phyloP scores from a whole-genome alignment of 2,888 invertebrate species.

The Apodemia mormo region DNA sequence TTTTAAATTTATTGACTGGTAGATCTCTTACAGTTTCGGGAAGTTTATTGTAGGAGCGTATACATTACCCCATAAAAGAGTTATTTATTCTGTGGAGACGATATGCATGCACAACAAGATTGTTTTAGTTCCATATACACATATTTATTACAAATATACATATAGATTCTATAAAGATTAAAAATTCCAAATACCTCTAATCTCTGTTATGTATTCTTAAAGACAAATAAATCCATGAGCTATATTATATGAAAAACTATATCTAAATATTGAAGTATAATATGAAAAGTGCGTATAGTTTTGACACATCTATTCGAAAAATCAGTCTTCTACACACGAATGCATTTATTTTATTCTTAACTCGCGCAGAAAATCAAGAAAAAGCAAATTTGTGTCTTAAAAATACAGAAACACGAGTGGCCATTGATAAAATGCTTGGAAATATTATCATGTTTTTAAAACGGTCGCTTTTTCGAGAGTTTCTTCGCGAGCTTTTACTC shows the following conservation, averaged over 20 bases:
- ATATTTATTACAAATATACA: conserved; percentile 65
- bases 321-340: conserved; percentile 77
- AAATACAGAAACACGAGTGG: background rate
- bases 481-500: too few species aligned
- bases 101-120: too few species aligned
- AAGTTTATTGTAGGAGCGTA: too few species aligned
- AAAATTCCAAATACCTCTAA: conserved; percentile 47
- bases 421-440: too few species aligned
- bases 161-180: conserved; percentile 49
- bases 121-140: conserved; percentile 45
- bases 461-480: too few species aligned
- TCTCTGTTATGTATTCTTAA: conserved; percentile 27
- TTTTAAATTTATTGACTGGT: too few species aligned
- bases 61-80: too few species aligned
- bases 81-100: too few species aligned
- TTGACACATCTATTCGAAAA: conserved; percentile 53
- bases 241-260: conserved; percentile 28
- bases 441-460: too few species aligned
- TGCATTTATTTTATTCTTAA: conserved; percentile 45
- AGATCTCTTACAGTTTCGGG: too few species aligned
- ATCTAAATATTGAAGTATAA: conserved; percentile 37
- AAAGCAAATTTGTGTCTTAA: background rate
- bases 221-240: conserved; percentile 8
- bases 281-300: conserved; percentile 46
- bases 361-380: background rate